Base-by-base conservation (phyloP, 1,140 invertebrate genomes). In the Palaemon carinicauda region DNA sequence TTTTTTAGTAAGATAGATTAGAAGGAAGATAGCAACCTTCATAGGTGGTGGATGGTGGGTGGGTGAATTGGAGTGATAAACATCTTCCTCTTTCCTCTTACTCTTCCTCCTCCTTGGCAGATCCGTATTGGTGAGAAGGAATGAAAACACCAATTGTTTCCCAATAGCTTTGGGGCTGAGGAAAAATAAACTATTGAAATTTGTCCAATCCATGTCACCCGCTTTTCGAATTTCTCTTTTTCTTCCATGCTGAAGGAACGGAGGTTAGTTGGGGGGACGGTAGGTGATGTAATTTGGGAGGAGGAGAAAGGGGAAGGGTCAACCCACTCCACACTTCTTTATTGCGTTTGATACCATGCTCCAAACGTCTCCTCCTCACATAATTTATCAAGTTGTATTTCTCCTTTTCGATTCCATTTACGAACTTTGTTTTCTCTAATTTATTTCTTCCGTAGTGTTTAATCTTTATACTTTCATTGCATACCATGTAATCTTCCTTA, bases 141-240 rank as follows among this genome's bases (percentile, higher is more conserved):
- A 82, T 82, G 81, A 82, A 82, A 82, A 82, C 81, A 82, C 51
- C 69, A 82, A 82, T 82, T 75, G 80, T 82, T 54, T 69, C 31
- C 52, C 81, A 74, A 77, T 77, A 56, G 82, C 82, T 54, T 56
- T 41, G 41, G 41, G 29, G 73, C 9, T 71, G 71, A 29, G 82
- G 69, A 33, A 31, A 82, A 82, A 82, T 82, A 77, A 83, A 77
- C 82, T 83, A 83, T 83, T 83, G 82, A 83, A 83, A 83, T 83
- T 83, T 83, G 82, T 82, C 73, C 82, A 83, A 83, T 77, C 82
- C 73, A 77, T 77, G 82, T 83, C 82, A 82, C 82, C 82, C 27
- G 19, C 10, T 24, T 15, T 21, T 24, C 60, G 73, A 82, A 74
- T 83, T 83, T 71, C 65, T 15, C 71, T 12, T 29, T n/a, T 80